A percentile compares a stretch with the other conserved stretches of the same genome.
Evolutionary conservation across 1,140 invertebrate genomes (phyloP).

Genomic region (Tetragonula clypearis): DNA sequence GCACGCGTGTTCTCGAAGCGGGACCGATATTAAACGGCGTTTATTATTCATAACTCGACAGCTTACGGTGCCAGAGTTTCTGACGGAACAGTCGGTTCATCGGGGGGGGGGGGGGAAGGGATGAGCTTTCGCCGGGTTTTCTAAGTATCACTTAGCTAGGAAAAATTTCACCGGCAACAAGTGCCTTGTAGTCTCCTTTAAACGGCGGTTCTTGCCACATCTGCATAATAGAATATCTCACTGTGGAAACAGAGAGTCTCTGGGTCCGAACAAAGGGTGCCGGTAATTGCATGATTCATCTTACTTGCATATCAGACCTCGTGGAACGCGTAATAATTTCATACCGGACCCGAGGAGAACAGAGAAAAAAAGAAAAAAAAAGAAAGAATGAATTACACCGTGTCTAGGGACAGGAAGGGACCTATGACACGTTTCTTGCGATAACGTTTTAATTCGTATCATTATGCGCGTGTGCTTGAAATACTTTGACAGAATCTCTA

Average conservation of each 20-base stretch:
- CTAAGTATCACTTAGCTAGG: slow-evolving; percentile 4
- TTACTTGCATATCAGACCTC: slow-evolving; percentile 45
- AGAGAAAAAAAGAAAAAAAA: not conserved
- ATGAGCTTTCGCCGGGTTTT: not conserved
- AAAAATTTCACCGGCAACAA: slow-evolving; percentile 47
- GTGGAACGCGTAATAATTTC: slow-evolving; percentile 23
- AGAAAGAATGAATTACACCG: not conserved
- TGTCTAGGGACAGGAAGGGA: not conserved
- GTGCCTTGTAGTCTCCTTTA: slow-evolving; percentile 38
- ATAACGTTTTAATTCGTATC: not conserved
- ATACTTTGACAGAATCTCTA: not conserved
- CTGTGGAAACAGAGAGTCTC: slow-evolving; percentile 20
- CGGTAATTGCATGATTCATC: slow-evolving; percentile 46
- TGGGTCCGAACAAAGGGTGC: slow-evolving; percentile 23
- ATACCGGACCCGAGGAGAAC: not conserved
- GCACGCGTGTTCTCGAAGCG: too few relatives aligned
- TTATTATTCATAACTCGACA: not conserved
- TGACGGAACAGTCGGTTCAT: not conserved
- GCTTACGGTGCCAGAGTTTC: not conserved
- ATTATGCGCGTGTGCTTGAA: not conserved
- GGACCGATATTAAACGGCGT: not conserved
- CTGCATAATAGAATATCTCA: slow-evolving; percentile 48
- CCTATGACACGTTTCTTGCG: not conserved
- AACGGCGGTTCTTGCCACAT: slow-evolving; percentile 25
- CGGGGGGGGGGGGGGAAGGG: too few relatives aligned